A percentile compares a stretch with the other conserved stretches of the same genome.
Conservation (phyloP, 2,888 invertebrate species). For the Scaeva pyrastri region DNA sequence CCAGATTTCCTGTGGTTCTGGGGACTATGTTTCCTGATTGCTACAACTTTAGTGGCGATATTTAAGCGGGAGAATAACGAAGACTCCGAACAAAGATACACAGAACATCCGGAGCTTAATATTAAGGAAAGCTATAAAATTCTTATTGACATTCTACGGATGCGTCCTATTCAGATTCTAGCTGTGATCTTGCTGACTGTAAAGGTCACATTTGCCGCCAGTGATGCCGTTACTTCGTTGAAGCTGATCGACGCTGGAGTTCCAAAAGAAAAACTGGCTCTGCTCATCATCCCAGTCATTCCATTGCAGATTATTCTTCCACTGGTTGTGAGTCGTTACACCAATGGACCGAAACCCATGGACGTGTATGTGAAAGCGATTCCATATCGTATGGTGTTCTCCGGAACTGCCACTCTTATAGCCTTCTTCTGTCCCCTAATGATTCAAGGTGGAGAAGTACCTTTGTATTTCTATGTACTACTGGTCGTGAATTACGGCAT, state of each 20-base stretch:
- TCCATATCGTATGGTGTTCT: slow-evolving; percentile 94
- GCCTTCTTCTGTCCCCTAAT: slow-evolving; percentile 94
- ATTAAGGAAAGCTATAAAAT: slow-evolving; percentile 91
- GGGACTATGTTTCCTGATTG: slow-evolving; percentile 95
- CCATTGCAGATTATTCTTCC: slow-evolving; percentile 97
- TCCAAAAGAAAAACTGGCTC: slow-evolving; percentile 96
- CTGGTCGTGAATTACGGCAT: slow-evolving; percentile 92
- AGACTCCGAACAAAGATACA: slow-evolving; percentile 81
- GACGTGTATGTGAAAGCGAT: slow-evolving; percentile 94
- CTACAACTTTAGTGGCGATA: slow-evolving; percentile 94
- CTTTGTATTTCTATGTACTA: slow-evolving; percentile 90
- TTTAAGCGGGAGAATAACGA: slow-evolving; percentile 92
- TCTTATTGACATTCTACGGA: slow-evolving; percentile 91
- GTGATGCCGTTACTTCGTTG: slow-evolving; percentile 96
- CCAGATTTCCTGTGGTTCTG: slow-evolving; percentile 96
- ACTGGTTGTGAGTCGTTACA: slow-evolving; percentile 89
- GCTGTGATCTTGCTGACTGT: slow-evolving; percentile 93
- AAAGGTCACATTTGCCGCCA: slow-evolving; percentile 97
- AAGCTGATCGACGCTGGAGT: slow-evolving; percentile 98
- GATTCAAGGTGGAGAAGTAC: slow-evolving; percentile 85
- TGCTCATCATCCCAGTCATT: slow-evolving; percentile 96
- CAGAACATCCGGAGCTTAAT: slow-evolving; percentile 83
- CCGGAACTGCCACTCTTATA: slow-evolving; percentile 91
- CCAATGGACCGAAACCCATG: slow-evolving; percentile 94
- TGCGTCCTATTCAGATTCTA: slow-evolving; percentile 92